A percentile compares a stretch with the other conserved stretches of the same genome.
phyloP scores from a whole-genome alignment of 2,113 vertebrate species.

The Cyphomyrus discorhynchus region DNA sequence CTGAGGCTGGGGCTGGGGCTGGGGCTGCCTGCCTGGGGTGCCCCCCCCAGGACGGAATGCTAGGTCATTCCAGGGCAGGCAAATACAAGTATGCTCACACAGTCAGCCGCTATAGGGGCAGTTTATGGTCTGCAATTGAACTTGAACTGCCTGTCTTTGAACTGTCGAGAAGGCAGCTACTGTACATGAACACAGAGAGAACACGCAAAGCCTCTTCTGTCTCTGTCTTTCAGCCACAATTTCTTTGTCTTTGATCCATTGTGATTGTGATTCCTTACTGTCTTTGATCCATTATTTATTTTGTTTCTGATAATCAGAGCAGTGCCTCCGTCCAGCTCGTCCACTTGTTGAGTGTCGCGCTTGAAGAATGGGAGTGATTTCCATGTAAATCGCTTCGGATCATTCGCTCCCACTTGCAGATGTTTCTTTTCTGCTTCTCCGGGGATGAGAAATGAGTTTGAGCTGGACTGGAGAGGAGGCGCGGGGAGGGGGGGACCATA shows the following conservation, averaged over 20 bases:
- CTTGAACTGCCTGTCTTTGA: background rate
- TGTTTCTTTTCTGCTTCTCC: slow-evolving; percentile 26
- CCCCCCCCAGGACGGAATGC: background rate
- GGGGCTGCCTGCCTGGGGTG: background rate
- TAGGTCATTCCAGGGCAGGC: background rate
- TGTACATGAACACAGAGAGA: background rate
- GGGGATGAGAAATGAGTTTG: slow-evolving; percentile 59
- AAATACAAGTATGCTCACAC: background rate
- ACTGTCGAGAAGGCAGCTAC: background rate
- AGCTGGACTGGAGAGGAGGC: slow-evolving; percentile 42
- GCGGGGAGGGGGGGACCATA: slow-evolving; percentile 30
- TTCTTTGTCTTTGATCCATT: slow-evolving; percentile 11
- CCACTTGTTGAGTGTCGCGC: slow-evolving; percentile 33
- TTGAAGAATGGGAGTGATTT: slow-evolving; percentile 58
- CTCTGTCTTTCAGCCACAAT: background rate
- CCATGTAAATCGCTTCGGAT: slow-evolving; percentile 67
- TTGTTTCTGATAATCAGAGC: background rate
- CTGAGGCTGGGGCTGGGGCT: background rate
- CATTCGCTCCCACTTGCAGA: slow-evolving; percentile 23
- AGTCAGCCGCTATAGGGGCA: background rate
- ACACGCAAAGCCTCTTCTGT: background rate
- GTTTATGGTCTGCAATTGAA: background rate
- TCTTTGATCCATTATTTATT: slow-evolving; percentile 7
- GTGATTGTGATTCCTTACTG: background rate
- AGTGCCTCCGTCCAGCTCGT: background rate